Base-by-base conservation (phyloP, 2,888 invertebrate species). In the Caprella mutica region DNA sequence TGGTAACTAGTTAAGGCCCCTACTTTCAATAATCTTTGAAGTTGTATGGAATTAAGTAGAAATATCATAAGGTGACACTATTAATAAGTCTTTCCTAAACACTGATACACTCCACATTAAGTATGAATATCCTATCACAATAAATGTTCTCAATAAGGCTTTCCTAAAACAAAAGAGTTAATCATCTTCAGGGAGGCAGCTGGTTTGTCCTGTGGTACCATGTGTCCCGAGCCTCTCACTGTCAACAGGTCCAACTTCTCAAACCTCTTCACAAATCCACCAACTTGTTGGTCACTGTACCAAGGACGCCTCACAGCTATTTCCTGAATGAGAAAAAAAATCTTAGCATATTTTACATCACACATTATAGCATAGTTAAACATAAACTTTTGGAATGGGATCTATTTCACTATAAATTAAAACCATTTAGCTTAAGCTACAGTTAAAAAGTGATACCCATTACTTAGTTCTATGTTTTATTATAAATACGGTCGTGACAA, bases 171-270 rank as follows among this genome's bases (percentile, higher is more conserved):
- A 23, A 64, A 64, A 3, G 63, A 57, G 12, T 39, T 35, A 30
- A 64, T 52, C 63, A 64, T 64, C 27, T 64, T 55, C 5, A 64
- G 52, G 5, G 63, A 53, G 14, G 58, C 55, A n/a, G 40, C 59
- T n/a, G 63, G 55, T 39, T 60, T 64, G 43, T 59, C 59, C 40
- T 59, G 57, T 4, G 59, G 63, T 2, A 64, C 59, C 59, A 59
- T 59, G 52, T 58, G 61, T 17, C 57, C 65, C 5, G 61, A 55
- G 3, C 61, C 61, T 14, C 55, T 43, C 12, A 65, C 24, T 1
- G 59, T 61, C 27, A 59, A 43, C 21, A 65, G 35, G 33, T 65
- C 58, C 33, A 59, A 50, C 24, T 58, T 55, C 14, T 60, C 24
- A 43, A 60, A 64, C 1, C 59, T 57, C 48, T 64, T 64, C 52